These are phyloP conservation scores for Deroptyus accipitrinus DNA, from an alignment of 2,113 vertebrate species.

Conservation along the genomic window DNA sequence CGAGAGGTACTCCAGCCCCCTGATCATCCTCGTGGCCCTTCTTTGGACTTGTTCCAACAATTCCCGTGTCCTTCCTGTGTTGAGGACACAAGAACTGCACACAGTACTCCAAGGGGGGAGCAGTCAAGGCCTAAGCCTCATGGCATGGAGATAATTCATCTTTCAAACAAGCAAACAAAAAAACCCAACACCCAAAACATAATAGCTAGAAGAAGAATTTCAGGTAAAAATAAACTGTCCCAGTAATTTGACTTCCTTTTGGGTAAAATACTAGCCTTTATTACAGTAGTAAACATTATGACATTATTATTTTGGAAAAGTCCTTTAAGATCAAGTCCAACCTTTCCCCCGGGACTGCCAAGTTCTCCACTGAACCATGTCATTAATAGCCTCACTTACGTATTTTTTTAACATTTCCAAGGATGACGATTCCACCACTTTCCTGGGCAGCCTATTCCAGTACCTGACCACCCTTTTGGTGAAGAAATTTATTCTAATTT, in stretches of 20 bases:
- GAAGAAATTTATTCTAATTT: not conserved
- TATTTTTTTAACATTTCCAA: not conserved
- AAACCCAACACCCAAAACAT: rapidly evolving
- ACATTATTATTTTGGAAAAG: not conserved
- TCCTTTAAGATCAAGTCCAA: not conserved
- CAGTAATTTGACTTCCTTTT: not conserved
- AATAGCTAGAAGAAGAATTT: not conserved
- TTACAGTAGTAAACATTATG: not conserved
- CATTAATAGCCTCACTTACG: not conserved
- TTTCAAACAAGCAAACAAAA: not conserved
- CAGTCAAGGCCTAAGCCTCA: not conserved
- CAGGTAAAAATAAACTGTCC: not conserved
- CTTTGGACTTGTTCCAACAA: not conserved
- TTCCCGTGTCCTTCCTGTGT: not conserved
- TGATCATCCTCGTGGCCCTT: not conserved
- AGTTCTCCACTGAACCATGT: not conserved
- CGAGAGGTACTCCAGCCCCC: not conserved
- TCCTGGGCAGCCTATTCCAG: not conserved
- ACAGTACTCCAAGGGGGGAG: not conserved
- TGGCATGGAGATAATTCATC: not conserved
- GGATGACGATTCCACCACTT: not conserved
- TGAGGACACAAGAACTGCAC: not conserved
- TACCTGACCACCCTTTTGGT: not conserved
- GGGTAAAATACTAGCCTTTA: not conserved
- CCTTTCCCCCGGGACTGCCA: not conserved